Evolutionary conservation across 2,113 vertebrate genomes (phyloP).

Genomic region (Calyptomena viridis): DNA sequence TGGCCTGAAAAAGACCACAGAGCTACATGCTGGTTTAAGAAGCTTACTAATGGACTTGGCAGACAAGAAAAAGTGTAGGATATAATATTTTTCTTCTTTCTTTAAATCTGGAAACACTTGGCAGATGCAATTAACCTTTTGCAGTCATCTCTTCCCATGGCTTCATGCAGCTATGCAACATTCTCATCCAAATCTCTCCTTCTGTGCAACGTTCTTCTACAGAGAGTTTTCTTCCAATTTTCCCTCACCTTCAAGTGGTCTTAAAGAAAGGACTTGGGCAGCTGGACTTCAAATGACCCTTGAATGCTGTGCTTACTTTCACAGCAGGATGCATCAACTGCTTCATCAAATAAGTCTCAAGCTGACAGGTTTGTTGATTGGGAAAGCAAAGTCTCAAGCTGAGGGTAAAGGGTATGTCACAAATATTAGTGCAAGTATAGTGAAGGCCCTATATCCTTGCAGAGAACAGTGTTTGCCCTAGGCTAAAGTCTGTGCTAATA

Average conservation of each 20-base stretch:
- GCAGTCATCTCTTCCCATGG: conserved; percentile 6
- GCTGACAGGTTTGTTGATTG: conserved; percentile 44
- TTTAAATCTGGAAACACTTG: conserved; percentile 36
- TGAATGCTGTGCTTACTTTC: conserved; percentile 39
- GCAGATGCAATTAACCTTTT: conserved; percentile 38
- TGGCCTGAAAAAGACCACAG: background rate
- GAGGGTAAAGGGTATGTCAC: conserved; percentile 57
- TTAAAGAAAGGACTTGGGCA: conserved; percentile 26
- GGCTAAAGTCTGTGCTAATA: conserved; percentile 45
- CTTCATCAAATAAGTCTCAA: conserved; percentile 56
- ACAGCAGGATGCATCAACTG: conserved; percentile 44
- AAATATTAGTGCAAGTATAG: conserved; percentile 40
- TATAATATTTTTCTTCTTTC: conserved; percentile 12
- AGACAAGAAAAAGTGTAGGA: background rate
- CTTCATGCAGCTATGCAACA: background rate
- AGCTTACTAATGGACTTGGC: background rate
- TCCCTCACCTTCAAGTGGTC: background rate
- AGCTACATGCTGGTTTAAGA: background rate
- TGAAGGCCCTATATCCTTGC: conserved; percentile 23
- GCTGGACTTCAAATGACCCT: conserved; percentile 61
- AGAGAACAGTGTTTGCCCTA: background rate
- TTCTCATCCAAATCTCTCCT: background rate
- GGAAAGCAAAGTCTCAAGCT: conserved; percentile 33
- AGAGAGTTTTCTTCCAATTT: background rate
- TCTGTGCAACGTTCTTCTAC: background rate